Evolutionary conservation across 2,888 invertebrate genomes (phyloP), one percentile per base, ranked within the genome.

Genomic region (Leptopilina myrica): DNA sequence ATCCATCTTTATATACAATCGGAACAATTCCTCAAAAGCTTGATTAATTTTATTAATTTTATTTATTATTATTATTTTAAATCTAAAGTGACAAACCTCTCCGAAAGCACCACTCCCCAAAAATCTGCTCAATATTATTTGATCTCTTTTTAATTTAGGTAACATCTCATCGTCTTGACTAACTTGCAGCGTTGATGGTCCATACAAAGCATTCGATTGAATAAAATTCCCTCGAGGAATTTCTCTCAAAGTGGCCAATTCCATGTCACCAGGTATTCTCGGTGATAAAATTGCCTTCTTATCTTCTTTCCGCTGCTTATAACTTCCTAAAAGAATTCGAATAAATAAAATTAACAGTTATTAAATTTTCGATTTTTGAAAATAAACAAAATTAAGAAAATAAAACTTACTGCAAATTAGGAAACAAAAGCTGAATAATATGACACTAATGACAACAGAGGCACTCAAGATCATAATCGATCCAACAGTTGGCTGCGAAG

Each of bases 81-180:
- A 8, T 20, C n/a, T 43, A 59, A 43, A 40, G 40, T 64, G 12
- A 67, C 76, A 78, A 80, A 91, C 99, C 92, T 99, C 98, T 0
- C 99, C 99, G 89, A 99, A 99, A 0, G 98, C 98, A 0, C 99
- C 99, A 80, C 97, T 97, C 0, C 99, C 99, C 77, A 99, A 93
- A 90, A 98, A 97, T 89, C 97, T 97, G 14, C 95, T 95, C 46
- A 98, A 92, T 0, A 96, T 96, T 79, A 99, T 96, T 90, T 98
- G 97, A 83, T 96, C 96, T 81, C 97, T 94, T 59, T 95, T 94
- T 80, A 99, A 96, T 91, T 97, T 97, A 0, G 98, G 98, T 78
- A 98, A 91, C 75, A 95, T 93, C 3, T 96, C 95, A 82, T 97
- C 93, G 84, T 97, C 97, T 12, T 95, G 95, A 88, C 96, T 96